phyloP scores from a whole-genome alignment of 30 jellyfish, hydroid and myxozoan genomes.

The Turritopsis dohrnii region DNA sequence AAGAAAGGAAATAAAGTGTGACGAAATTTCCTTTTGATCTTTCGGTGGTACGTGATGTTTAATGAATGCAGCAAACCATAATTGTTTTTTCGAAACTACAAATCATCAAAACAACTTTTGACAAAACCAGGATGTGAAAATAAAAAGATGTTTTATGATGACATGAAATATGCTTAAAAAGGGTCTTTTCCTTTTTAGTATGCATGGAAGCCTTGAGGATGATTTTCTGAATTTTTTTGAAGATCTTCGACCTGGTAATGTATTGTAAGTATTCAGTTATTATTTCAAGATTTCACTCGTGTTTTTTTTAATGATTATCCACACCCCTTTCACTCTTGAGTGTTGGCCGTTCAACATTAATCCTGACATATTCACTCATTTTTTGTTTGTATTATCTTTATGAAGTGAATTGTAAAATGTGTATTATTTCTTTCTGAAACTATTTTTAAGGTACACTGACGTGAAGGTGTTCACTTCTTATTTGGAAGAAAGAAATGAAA shows the following conservation, averaged over 20 bases:
- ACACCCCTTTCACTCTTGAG: no score
- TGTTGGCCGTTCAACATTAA: no score
- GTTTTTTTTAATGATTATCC: no score
- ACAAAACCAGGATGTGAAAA: not conserved
- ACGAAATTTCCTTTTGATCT: not conserved
- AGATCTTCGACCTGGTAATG: not conserved
- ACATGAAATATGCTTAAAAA: no score
- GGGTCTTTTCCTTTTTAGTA: not conserved
- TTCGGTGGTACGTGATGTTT: not conserved
- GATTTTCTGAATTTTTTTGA: not conserved
- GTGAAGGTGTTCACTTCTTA: not conserved
- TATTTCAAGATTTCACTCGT: no score
- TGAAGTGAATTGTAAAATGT: no score
- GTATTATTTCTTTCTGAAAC: not conserved
- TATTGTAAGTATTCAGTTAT: not conserved
- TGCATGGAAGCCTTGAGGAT: not conserved
- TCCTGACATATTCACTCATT: no score
- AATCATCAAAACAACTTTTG: not conserved
- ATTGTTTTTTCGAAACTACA: not conserved
- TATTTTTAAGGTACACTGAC: not conserved
- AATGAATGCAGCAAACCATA: not conserved
- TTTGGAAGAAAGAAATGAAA: slow-evolving; percentile 3
- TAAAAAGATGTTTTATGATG: not conserved
- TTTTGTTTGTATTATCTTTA: not conserved
- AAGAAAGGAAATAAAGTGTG: not conserved